Conservation (phyloP, 2,888 invertebrate genomes). For the Caenorhabditis plicata region DNA sequence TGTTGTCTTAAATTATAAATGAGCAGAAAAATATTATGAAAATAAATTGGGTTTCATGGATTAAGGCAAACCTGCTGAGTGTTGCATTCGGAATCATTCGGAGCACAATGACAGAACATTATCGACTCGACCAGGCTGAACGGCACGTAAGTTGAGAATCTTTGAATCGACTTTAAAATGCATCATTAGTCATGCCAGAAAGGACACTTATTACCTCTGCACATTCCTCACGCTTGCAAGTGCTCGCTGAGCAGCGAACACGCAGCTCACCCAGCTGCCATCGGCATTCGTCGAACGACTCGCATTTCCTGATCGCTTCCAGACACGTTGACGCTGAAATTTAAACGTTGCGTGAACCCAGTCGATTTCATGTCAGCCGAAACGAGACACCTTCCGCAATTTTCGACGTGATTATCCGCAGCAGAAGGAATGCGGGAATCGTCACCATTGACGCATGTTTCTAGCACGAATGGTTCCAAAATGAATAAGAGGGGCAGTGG, state of each 20-base stretch:
- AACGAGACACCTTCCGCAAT: no score
- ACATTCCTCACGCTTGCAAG: conserved; percentile 52
- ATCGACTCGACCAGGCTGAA: conserved; percentile 50
- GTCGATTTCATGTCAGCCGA: no score
- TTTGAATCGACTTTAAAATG: conserved; percentile 46
- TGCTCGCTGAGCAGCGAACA: conserved; percentile 34
- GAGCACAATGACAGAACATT: conserved; percentile 60
- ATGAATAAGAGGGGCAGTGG: no score
- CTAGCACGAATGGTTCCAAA: no score
- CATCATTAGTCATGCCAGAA: not conserved
- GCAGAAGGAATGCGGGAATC: no score
- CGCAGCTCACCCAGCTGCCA: conserved; percentile 59
- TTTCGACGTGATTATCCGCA: no score
- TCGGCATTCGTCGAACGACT: conserved; percentile 51
- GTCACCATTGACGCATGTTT: no score
- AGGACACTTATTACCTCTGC: conserved; percentile 37
- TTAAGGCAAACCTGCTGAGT: conserved; percentile 43
- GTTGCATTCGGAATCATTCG: conserved; percentile 47
- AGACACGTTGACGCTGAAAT: conserved; percentile 54
- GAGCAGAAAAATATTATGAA: no score
- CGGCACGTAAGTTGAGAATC: conserved; percentile 57
- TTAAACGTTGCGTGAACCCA: no score
- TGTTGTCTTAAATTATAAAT: no score
- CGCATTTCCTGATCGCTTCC: conserved; percentile 49
- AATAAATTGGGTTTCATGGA: no score